phyloP scores from a whole-genome alignment of 2,797 vertebrate species.

The Peromyscus aztecus region DNA sequence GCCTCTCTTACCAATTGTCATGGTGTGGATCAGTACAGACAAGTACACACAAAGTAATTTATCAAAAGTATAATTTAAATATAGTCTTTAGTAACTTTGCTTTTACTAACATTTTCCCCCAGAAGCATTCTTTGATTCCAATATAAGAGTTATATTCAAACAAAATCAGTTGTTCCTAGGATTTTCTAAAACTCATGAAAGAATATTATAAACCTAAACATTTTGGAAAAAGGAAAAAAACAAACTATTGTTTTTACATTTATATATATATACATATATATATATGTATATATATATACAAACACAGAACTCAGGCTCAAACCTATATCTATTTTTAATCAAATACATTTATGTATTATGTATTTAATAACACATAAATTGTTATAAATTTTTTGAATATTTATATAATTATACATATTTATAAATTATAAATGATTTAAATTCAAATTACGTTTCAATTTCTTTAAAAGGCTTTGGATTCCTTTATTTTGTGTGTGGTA shows the following conservation, averaged over 20 bases:
- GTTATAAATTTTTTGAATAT: too few relatives aligned
- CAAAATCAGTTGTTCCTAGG: not conserved
- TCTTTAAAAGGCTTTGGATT: not conserved
- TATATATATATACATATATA: too few relatives aligned
- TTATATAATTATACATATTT: too few relatives aligned
- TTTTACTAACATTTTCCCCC: conserved; percentile 22
- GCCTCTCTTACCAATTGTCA: not conserved
- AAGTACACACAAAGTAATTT: not conserved
- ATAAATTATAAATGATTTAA: conserved; percentile 30
- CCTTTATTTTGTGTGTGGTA: not conserved
- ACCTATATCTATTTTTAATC: not conserved
- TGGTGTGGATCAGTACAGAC: not conserved
- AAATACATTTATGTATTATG: not conserved
- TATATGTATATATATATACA: not conserved
- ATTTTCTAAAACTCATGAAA: conserved; percentile 59
- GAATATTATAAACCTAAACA: not conserved
- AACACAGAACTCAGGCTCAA: not conserved
- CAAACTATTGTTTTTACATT: not conserved
- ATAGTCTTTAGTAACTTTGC: conserved; percentile 22
- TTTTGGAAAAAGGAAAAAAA: not conserved
- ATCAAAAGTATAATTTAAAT: conserved; percentile 47
- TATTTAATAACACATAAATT: too few relatives aligned
- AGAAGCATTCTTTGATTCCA: not conserved
- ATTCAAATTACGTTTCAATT: conserved; percentile 59
- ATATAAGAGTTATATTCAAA: not conserved